Conservation (phyloP, 2,113 vertebrate genomes). For the Sarotherodon lohbergeri region DNA sequence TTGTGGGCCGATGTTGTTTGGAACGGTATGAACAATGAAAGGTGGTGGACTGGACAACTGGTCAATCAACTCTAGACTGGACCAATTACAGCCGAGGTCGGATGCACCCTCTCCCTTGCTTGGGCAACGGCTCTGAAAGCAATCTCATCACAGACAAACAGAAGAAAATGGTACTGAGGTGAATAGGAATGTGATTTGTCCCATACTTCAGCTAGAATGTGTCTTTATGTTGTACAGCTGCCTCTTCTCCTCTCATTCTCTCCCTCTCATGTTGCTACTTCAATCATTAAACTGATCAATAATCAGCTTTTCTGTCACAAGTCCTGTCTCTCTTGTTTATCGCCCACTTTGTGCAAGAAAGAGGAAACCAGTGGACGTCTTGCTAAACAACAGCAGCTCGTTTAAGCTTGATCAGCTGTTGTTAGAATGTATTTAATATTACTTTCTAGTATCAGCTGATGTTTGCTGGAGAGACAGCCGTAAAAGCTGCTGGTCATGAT, state of each 20-base stretch:
- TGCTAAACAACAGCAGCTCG: no score
- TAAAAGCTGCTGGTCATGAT: no score
- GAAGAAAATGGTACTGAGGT: rapidly evolving
- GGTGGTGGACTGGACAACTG: background rate
- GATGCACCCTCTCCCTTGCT: background rate
- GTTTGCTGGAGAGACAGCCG: no score
- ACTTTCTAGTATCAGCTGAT: no score
- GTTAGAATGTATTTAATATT: no score
- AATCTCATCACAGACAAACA: background rate
- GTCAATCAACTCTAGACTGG: background rate
- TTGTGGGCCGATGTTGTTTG: background rate
- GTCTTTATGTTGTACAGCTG: rapidly evolving
- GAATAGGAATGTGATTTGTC: rapidly evolving
- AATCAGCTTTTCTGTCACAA: background rate
- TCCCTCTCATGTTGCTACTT: background rate
- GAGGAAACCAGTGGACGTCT: background rate
- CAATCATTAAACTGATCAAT: background rate
- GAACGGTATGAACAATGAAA: rapidly evolving
- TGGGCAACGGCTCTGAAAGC: rapidly evolving
- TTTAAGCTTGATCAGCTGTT: no score
- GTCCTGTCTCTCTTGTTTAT: rapidly evolving
- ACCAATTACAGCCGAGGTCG: background rate
- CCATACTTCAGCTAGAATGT: background rate
- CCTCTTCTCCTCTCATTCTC: background rate
- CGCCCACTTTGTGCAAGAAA: background rate